Conservation (phyloP, 1,140 invertebrate species). For the Odontomachus brunneus region DNA sequence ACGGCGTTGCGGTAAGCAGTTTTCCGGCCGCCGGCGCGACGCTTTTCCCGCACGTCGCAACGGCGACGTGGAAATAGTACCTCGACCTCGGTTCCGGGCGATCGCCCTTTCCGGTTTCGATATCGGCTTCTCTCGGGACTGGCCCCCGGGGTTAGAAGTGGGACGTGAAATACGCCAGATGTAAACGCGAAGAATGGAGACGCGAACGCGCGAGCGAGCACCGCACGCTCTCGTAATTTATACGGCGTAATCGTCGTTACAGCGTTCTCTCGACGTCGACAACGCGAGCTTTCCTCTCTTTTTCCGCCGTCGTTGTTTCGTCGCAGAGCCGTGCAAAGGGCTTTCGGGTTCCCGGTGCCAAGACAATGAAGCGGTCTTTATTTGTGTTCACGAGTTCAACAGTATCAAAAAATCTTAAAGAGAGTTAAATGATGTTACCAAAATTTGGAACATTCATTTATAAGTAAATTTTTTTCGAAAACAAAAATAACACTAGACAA, state of each 20-base stretch:
- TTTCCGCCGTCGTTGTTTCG: too few relatives aligned
- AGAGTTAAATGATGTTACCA: too few relatives aligned
- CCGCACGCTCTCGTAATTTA: constrained; percentile 41
- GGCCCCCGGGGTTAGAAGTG: neutral
- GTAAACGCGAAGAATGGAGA: constrained; percentile 43
- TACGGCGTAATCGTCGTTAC: constrained; percentile 35
- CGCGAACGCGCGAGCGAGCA: too few relatives aligned
- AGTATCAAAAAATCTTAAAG: too few relatives aligned
- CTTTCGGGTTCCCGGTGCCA: too few relatives aligned
- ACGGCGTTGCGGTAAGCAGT: constrained; percentile 28
- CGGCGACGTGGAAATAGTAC: constrained; percentile 1
- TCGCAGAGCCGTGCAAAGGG: too few relatives aligned
- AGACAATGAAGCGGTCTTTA: too few relatives aligned
- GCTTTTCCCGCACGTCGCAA: constrained; percentile 16
- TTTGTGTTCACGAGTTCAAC: too few relatives aligned
- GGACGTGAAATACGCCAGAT: constrained; percentile 17
- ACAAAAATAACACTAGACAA: too few relatives aligned
- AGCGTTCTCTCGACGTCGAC: neutral
- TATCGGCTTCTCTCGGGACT: neutral
- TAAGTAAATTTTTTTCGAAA: too few relatives aligned
- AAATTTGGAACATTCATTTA: too few relatives aligned
- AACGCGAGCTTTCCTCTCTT: neutral
- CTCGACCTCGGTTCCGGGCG: constrained; percentile 18
- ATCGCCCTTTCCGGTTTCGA: constrained; percentile 4
- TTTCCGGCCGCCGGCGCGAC: constrained; percentile 25